These are phyloP conservation scores for Ectemnius cavifrons DNA, from an alignment of 2,888 invertebrate genomes.

Conservation along the genomic window DNA sequence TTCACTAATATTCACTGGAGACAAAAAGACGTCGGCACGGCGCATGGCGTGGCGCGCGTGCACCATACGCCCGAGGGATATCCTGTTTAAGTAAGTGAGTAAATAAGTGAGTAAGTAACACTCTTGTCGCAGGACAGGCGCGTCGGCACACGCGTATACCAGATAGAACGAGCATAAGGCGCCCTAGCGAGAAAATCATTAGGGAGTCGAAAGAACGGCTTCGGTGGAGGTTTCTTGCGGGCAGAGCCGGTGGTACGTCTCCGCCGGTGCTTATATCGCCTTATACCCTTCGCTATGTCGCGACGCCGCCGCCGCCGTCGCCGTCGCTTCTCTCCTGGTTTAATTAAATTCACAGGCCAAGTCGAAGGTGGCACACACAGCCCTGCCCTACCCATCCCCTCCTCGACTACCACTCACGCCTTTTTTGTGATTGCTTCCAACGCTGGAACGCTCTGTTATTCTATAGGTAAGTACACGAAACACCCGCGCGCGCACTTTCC, in stretches of 20 bases:
- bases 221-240: conserved; percentile 65
- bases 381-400: neutral
- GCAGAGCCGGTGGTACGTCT: conserved; percentile 31
- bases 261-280: conserved; percentile 30
- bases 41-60: neutral
- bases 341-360: conserved; percentile 74
- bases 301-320: conserved; percentile 60
- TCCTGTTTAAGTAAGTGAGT: neutral
- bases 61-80: neutral
- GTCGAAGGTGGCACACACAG: conserved; percentile 43
- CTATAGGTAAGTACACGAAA: conserved; percentile 10
- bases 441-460: conserved; percentile 13
- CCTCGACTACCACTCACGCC: conserved; percentile 16
- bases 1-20: neutral
- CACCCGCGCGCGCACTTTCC: neutral
- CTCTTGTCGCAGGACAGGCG: neutral
- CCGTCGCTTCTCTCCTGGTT: conserved; percentile 60
- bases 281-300: conserved; percentile 49
- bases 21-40: neutral
- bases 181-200: conserved; percentile 55
- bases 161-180: neutral
- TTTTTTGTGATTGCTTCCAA: neutral
- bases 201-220: conserved; percentile 58
- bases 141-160: neutral
- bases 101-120: conserved; percentile 2